Base-by-base conservation (phyloP, 30 jellyfish, hydroid and myxozoan species). In the Chrysaora quinquecirrha region DNA sequence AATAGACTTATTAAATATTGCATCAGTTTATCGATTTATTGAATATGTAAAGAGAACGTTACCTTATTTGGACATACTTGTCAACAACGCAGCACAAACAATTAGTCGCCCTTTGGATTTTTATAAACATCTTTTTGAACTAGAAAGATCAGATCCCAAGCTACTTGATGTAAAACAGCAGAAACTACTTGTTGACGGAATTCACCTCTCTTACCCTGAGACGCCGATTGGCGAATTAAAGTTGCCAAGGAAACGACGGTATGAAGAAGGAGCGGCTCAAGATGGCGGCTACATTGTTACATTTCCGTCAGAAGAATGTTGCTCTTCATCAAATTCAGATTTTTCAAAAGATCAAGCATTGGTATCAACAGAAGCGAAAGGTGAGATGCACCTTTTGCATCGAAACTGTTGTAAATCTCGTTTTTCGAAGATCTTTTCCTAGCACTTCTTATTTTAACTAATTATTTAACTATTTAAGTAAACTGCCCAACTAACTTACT, bases 61-160 rank as follows among this genome's bases (percentile, higher is more conserved):
- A 11, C 92, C 92, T 10, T 66, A 67, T 60, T 65, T 82, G 68
- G 92, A 82, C 19, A 82, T 82, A 31, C 82, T 82, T 28, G 61
- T 82, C 34, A 82, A 82, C 58, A 82, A 82, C 33, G 92, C 92
- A 38, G 85, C 92, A 6, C 92, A 82, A 61, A 82, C 92, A 1
- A 82, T 82, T 29, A 64, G 92, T 67, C 70, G 92, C 1, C 92
- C 92, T 1, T 47, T 29, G 2, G 46, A 71, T 2, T 82, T 47
- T 43, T 82, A 64, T 34, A 30, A 34, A 20, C 86, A 75, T 75
- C 76, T 75, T 0, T 47, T 75, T 6, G 64, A 63, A 1, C 30
- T 31, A 22, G 86, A 75, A 49, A 49, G 34, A 16, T 31, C 23
- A 30, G 34, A 33, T 11, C 54, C 64, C 3, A 60, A 11, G 30